Evolutionary conservation across 2,113 vertebrate species (phyloP).

Genomic region (Nothoprocta perdicaria): DNA sequence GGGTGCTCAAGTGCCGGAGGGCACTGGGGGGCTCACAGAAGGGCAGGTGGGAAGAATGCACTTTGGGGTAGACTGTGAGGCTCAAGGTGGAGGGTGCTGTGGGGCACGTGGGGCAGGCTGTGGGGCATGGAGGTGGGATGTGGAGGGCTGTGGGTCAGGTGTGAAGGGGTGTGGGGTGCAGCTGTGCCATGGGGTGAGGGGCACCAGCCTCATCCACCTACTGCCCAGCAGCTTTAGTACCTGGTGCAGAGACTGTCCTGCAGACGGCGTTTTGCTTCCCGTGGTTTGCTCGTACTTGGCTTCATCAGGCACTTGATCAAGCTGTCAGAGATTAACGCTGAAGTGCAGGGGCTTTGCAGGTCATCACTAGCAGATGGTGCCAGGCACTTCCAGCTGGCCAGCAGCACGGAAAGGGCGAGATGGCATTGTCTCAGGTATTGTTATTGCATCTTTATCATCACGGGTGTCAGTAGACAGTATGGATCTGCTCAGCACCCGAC

Average conservation of each 20-base stretch:
- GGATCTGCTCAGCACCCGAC: fast-evolving
- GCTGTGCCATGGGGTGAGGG: background rate
- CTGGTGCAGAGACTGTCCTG: background rate
- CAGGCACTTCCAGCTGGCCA: background rate
- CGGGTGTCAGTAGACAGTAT: background rate
- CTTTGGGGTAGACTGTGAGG: too few species aligned
- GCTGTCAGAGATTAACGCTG: background rate
- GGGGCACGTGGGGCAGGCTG: background rate
- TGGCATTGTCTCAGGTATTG: background rate
- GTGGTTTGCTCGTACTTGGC: background rate
- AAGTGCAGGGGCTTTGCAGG: background rate
- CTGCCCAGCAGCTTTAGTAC: background rate
- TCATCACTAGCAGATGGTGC: background rate
- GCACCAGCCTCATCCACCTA: background rate
- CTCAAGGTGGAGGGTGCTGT: background rate
- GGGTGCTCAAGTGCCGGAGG: too few species aligned
- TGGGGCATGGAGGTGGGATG: background rate
- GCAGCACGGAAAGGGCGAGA: background rate
- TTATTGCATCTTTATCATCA: background rate
- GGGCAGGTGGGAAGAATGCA: background rate
- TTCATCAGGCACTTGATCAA: background rate
- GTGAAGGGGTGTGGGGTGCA: too few species aligned
- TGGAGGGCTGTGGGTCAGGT: background rate
- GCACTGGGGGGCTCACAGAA: too few species aligned
- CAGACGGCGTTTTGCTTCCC: background rate